Conservation (phyloP, 2,113 vertebrate genomes). For the Setophaga coronata region DNA sequence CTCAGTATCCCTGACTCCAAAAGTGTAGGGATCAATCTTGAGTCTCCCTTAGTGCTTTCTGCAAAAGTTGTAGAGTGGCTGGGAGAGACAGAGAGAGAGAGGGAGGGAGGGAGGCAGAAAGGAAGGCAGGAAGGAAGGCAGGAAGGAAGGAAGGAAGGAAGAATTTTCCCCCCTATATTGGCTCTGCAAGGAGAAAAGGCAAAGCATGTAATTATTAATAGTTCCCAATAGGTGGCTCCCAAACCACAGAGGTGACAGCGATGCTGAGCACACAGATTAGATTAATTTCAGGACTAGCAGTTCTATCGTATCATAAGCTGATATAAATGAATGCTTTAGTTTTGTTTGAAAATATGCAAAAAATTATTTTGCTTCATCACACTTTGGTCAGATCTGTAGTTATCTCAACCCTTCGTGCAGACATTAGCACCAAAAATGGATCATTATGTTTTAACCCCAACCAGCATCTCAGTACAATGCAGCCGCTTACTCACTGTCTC, state of each 20-base stretch:
- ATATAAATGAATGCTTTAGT: neutral
- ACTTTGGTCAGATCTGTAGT: neutral
- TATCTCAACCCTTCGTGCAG: rapidly evolving
- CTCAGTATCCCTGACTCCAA: neutral
- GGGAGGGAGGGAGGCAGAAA: too few species aligned
- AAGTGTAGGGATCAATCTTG: neutral
- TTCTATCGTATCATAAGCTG: neutral
- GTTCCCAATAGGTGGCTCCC: neutral
- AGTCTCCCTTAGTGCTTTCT: neutral
- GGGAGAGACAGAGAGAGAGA: too few species aligned
- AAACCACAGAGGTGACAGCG: neutral
- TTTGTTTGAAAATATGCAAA: neutral
- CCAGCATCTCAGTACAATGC: neutral
- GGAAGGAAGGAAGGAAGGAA: too few species aligned
- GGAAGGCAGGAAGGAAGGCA: neutral
- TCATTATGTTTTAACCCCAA: neutral
- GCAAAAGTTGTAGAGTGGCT: too few species aligned
- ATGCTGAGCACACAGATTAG: neutral
- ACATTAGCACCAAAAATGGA: neutral
- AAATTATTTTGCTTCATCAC: neutral
- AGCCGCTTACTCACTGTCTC: neutral
- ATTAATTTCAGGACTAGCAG: neutral
- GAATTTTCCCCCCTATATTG: neutral
- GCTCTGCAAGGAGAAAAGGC: neutral
- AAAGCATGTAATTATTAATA: neutral